These are phyloP conservation scores for human DNA, from an alignment of 2,113 vertebrate species.

Conservation along the genomic window GRCh38 chr3:17040501-17041000, in stretches of 20 bases:
- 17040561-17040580: not conserved
- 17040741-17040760: not conserved
- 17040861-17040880: not conserved
- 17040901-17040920: not conserved
- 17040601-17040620: not conserved
- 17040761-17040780: fast-evolving
- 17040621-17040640: not conserved
- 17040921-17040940: not conserved
- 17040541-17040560: not conserved
- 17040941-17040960: not conserved
- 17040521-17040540: not conserved
- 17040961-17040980: not conserved
- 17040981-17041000: not conserved
- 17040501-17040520: not conserved
- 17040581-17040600: not conserved
- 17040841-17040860: too few relatives aligned
- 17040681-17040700: not conserved
- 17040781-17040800: not conserved
- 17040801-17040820: too few relatives aligned
- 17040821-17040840: fast-evolving
- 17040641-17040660: not conserved
- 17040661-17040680: not conserved
- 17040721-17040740: not conserved
- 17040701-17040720: not conserved
- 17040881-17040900: not conserved